Base-by-base conservation (phyloP, 2,888 invertebrate genomes). In the Hypsopygia costalis region DNA sequence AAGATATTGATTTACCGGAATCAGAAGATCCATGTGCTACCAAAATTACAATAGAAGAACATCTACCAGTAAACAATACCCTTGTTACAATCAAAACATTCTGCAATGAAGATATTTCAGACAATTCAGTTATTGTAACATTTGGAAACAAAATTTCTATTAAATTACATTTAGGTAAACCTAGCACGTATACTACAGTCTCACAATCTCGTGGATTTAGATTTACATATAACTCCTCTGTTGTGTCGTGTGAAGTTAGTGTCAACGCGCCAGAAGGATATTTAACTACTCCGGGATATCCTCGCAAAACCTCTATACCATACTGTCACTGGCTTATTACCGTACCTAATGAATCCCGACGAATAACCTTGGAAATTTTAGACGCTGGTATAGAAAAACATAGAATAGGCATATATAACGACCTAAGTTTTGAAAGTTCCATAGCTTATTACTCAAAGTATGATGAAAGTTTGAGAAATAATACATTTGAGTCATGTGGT, bases 271-370 rank as follows among this genome's bases (percentile, higher is more conserved):
- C 92, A 10, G 87, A 90, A 31, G 98, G 97, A 0, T 89, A 86
- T 41, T 90, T 96, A 31, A 88, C 90, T 33, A 92, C 94, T 7
- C 93, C 94, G 0, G 92, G 92, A 7, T 97, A 95, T 81, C 96
- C 88, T 16, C 64, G 70, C 40, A 67, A 72, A 42, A 80, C 81
- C 1, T 54, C 56, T 7, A 32, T 76, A 41, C 56, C 68, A 32
- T 79, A 69, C 49, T 88, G 88, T 48, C 69, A 70, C 29, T 88
- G 88, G 88, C 34, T 43, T 30, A 73, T 88, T 37, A 56, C 35
- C 34, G 67, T 75, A 6, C 86, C 87, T 5, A 55, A 88, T 51
- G 62, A 63, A 45, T 63, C 58, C 58, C 89, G 58, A 51, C 71
- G 54, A 82, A 83, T 60, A 61, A 75, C 47, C 62, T 94, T 61